Evolutionary conservation across 2,113 vertebrate genomes (phyloP), one percentile per base, ranked within the genome.

Genomic region (Leptobrachium leishanense): DNA sequence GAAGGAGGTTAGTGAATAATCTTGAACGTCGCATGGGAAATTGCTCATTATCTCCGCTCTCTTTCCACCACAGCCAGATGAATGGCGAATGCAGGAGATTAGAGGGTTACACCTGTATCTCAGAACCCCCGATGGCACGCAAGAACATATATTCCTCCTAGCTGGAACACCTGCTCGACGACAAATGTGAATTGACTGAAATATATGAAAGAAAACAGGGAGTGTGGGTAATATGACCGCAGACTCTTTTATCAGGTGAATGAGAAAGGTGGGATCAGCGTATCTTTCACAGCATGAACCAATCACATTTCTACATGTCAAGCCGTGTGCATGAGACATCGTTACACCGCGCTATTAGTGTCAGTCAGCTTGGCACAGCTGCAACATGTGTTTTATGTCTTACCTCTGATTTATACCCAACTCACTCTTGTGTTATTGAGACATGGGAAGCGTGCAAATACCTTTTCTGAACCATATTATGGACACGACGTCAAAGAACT

Each of bases 341-440:
- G 42, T 65, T 69, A 62, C 70, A 68, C 54, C 7, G 75, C 66
- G 43, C 54, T 77, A 77, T 77, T 70, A 70, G 67, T 70, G 75
- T 70, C 75, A 70, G 66, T 77, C 75, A 69, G 54, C 41, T 15
- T 13, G 2, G 42, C 66, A 43, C 66, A 77, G 75, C 75, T 70
- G 75, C 67, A 62, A 62, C 75, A 77, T 77, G 55, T 77, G 66
- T 62, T 69, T 63, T 31, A 13, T 70, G 75, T 77, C 57, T 62
- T 44, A 70, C 55, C 15, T 69, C 43, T 77, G 75, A 77, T 77
- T 77, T 77, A 70, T 62, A 70, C 31, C 12, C 41, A 43, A 44
- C 67, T 13, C 54, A 46, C 9, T 15, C 42, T 68, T 10, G 43
- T 76, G 65, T 68, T 77, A 70, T 62, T 44, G 67, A 69, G 42